Evolutionary conservation across 2,113 vertebrate species (phyloP), one percentile per base, ranked within the genome.

Genomic region (Hemiprocne comata): DNA sequence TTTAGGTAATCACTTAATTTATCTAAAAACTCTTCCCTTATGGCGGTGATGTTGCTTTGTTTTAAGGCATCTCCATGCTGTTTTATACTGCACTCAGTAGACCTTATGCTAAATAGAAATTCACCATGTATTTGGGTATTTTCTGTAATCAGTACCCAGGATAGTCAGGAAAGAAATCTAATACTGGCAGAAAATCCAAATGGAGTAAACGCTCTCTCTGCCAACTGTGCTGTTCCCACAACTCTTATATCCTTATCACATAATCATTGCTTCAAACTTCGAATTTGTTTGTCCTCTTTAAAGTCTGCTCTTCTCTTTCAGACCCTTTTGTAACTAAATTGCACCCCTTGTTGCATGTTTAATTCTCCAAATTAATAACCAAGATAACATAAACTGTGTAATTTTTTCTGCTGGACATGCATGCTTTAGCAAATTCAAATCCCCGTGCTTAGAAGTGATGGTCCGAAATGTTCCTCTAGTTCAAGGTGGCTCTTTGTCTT

Each of bases 301-400:
- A 91, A 90, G 61, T 77, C 38, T 77, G 31, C 38, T 64, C 48
- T 83, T 90, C 64, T 85, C 55, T 93, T 95, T 77, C 83, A 84
- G 80, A 90, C 86, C 31, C 86, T 95, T 94, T 92, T 3, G 33
- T 71, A 60, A 87, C 58, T 80, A 86, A 92, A 93, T 93, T 96
- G 69, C 76, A 58, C 53, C 93, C 92, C 91, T 6, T 94, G 80
- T 94, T 95, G 80, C 40, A 81, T 50, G 2, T 82, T 89, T 96
- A 92, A 85, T 89, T 94, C 73, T 65, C 50, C 40, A 94, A 94
- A 89, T 94, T 87, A 89, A 64, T 62, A 89, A 61, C 58, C 48
- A 94, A 75, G 74, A 62, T 95, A 94, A 72, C 57, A 55, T 74
- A 85, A 94, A 85, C 57, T 44, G 31, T 58, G 4, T 78, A 17